These are phyloP conservation scores for Eulacestoma nigropectus DNA, from an alignment of 2,113 vertebrate genomes.

Conservation along the genomic window DNA sequence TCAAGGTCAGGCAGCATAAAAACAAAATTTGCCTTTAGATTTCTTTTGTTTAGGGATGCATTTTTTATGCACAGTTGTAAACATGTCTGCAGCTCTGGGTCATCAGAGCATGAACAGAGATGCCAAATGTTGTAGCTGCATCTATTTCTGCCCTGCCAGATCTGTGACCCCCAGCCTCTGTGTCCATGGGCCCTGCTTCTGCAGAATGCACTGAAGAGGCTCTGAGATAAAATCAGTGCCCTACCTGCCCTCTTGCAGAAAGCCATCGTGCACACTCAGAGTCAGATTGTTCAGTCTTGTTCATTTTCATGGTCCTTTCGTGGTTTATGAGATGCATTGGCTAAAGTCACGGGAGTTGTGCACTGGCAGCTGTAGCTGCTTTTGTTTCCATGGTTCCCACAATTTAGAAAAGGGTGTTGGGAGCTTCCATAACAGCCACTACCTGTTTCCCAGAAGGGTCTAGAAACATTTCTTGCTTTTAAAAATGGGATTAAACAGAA, in stretches of 20 bases:
- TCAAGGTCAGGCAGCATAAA: conserved; percentile 45
- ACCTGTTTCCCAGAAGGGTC: neutral
- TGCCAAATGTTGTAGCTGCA: neutral
- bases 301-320: neutral
- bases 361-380: conserved; percentile 67
- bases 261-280: neutral
- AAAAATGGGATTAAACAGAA: neutral
- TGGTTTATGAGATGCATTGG: conserved; percentile 7
- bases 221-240: neutral
- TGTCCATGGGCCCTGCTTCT: neutral
- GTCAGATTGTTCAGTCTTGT: neutral
- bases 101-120: neutral
- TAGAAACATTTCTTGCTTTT: neutral
- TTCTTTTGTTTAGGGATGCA: neutral
- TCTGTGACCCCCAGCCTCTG: neutral
- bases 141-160: neutral
- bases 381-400: conserved; percentile 78
- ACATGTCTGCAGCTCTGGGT: neutral
- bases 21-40: neutral
- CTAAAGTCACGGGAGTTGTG: conserved; percentile 30
- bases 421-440: neutral
- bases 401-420: neutral
- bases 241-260: neutral
- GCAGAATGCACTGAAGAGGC: neutral
- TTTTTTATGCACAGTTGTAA: neutral